phyloP scores from a whole-genome alignment of 2,113 vertebrate genomes.

The Aptenodytes patagonicus region DNA sequence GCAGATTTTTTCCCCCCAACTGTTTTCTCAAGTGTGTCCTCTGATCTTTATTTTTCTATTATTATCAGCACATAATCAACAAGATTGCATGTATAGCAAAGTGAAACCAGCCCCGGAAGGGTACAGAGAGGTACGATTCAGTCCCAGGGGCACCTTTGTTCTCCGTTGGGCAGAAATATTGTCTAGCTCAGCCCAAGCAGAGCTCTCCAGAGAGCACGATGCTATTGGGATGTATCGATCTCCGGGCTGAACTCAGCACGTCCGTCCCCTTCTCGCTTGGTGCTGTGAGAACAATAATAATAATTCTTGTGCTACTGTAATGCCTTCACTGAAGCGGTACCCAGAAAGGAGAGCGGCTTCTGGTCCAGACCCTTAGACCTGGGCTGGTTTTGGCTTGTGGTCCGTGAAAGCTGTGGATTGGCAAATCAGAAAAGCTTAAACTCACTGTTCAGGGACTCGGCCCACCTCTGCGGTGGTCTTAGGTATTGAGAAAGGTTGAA shows the following conservation, averaged over 20 bases:
- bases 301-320: neutral
- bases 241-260: neutral
- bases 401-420: fast-evolving
- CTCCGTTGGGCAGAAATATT: neutral
- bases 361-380: neutral
- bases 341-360: neutral
- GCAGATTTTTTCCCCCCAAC: neutral
- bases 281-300: neutral
- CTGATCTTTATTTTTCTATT: neutral
- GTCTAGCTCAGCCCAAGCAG: neutral
- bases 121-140: neutral
- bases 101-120: neutral
- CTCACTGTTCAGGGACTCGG: neutral
- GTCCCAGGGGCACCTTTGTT: neutral
- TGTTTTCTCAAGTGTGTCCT: neutral
- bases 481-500: neutral
- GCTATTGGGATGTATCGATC: neutral
- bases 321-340: neutral
- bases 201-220: neutral
- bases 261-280: neutral
- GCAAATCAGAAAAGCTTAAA: neutral
- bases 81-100: neutral
- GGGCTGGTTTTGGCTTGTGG: neutral
- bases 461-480: neutral
- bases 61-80: neutral